Conservation (phyloP, 2,113 vertebrate genomes). For the Channa maculata region DNA sequence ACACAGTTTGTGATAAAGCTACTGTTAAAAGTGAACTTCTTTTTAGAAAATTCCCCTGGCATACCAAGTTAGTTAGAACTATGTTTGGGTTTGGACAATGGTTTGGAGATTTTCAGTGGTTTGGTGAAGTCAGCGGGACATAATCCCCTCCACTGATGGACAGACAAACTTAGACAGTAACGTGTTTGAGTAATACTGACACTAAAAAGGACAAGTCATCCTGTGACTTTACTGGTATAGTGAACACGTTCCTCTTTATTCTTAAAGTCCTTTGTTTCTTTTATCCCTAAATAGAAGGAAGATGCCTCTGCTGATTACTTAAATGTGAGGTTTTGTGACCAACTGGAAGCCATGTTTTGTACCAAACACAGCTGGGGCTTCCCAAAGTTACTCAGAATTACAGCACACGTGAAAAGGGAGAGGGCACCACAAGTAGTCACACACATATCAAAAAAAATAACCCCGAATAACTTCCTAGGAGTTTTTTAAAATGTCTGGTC, state of each 20-base stretch:
- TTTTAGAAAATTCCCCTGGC: conserved; percentile 61
- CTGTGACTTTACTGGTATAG: conserved; percentile 25
- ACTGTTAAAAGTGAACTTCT: conserved; percentile 40
- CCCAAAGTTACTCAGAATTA: conserved; percentile 62
- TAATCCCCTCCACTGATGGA: conserved; percentile 44
- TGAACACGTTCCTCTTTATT: conserved; percentile 15
- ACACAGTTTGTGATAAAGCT: conserved; percentile 50
- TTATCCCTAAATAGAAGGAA: conserved; percentile 44
- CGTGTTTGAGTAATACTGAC: conserved; percentile 29
- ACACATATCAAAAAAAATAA: conserved; percentile 25
- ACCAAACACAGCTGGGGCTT: conserved; percentile 59
- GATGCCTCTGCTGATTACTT: conserved; percentile 42
- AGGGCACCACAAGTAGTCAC: conserved; percentile 44
- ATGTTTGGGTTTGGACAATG: conserved; percentile 42
- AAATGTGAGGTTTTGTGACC: conserved; percentile 44
- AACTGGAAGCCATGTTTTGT: conserved; percentile 34
- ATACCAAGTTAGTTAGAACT: conserved; percentile 43
- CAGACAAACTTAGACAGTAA: background rate
- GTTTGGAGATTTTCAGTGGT: conserved; percentile 48
- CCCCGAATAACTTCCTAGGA: conserved; percentile 12
- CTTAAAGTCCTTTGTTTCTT: conserved; percentile 35
- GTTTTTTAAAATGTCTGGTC: conserved; percentile 29
- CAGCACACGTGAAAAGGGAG: conserved; percentile 38
- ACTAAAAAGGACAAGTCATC: conserved; percentile 50
- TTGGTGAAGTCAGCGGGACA: conserved; percentile 56